A percentile compares a stretch with the other conserved stretches of the same genome.
phyloP scores from a whole-genome alignment of 2,888 invertebrate species.

The Ormyrus labotus region DNA sequence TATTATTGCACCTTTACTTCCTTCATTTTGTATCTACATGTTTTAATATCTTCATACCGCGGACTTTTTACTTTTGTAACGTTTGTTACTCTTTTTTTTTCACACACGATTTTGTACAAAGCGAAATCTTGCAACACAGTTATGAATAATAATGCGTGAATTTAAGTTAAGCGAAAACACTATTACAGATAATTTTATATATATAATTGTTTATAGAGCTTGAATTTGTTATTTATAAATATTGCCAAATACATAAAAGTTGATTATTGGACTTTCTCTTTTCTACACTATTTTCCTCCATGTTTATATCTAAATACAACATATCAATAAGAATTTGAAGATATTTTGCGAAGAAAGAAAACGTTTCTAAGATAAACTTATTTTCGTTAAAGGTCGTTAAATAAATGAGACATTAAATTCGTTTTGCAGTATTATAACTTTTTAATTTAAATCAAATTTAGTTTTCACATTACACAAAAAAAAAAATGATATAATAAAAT shows the following conservation, averaged over 20 bases:
- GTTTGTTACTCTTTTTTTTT: conserved; percentile 17
- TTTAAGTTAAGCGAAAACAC: conserved; percentile 47
- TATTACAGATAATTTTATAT: conserved; percentile 59
- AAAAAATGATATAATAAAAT: no score
- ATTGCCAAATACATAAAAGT: conserved; percentile 71
- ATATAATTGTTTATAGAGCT: conserved; percentile 66
- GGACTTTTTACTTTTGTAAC: conserved; percentile 15
- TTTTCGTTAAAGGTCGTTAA: no score
- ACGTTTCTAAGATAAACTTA: not conserved
- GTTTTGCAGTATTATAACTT: no score
- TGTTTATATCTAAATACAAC: not conserved
- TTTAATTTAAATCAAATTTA: no score
- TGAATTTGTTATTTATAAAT: conserved; percentile 69
- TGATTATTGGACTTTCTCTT: conserved; percentile 60
- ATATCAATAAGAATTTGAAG: not conserved
- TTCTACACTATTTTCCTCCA: not conserved
- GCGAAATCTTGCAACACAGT: conserved; percentile 28
- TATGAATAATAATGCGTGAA: conserved; percentile 32
- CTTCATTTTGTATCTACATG: not conserved
- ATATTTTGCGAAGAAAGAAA: not conserved
- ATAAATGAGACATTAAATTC: no score
- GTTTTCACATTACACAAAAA: no score
- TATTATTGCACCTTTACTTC: conserved; percentile 14
- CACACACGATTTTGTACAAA: conserved; percentile 51
- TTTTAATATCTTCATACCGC: conserved; percentile 1